Evolutionary conservation across 2,797 vertebrate genomes (phyloP), one percentile per base, ranked within the genome.

Genomic region (Phrynocephalus guinanensis): DNA sequence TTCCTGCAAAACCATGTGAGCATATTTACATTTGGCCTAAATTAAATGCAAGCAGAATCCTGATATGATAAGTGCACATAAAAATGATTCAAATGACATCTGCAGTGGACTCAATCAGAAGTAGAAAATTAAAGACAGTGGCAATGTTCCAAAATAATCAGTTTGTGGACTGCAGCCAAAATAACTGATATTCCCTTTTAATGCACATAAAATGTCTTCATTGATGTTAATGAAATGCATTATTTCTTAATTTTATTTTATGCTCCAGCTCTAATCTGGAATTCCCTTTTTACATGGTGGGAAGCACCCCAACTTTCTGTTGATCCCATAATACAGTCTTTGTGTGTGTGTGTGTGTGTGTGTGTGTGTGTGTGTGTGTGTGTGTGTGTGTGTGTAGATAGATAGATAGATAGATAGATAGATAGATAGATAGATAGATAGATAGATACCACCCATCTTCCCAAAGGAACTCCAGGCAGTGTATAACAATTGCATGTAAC

Each of bases 181-280:
- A 24, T 48, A 89, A 89, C 1, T 56, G 82, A 33, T 90, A 89
- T 48, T 67, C 33, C 73, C 33, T 44, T 75, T 68, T 73, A 84
- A 71, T 26, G 50, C 70, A 83, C 48, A 90, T 91, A 90, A 91
- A 90, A 89, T 5, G 2, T 8, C 30, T 81, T 89, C 52, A 90
- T 90, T 70, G 77, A 0, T 83, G 28, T 48, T 10, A 83, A 3
- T 73, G 30, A 88, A 91, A 84, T 87, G n/a, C 48, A 86, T 87
- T 8, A 28, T 88, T 76, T 88, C 38, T 83, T 76, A 84, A 84
- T 3, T 80, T 79, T 83, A 79, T 72, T 63, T 52, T 88, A 83
- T 80, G 44, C 7, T 89, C 0, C 82, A 92, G 84, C 52, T 88
- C 26, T 83, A 86, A 26, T 71, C 52, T 90, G 24, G 16, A 72